Percentiles rank a stretch among this genome's conserved stretches.
phyloP scores from a whole-genome alignment of 1,140 invertebrate species.

The Leptoteleia sp. region DNA sequence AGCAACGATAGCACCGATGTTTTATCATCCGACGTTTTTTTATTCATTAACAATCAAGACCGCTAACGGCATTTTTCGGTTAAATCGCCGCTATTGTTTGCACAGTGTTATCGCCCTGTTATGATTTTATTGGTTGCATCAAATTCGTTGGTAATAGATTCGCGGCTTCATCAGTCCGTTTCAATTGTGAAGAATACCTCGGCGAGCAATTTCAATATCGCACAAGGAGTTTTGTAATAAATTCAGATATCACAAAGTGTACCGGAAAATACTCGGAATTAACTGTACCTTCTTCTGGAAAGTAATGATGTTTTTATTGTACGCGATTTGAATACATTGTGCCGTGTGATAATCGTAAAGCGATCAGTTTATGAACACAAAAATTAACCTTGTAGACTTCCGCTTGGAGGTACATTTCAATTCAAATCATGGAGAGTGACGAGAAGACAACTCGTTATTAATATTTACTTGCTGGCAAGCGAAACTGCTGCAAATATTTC shows the following conservation, averaged over 20 bases:
- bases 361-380: conserved; percentile 15
- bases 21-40: conserved; percentile 57
- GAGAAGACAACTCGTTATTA: not conserved
- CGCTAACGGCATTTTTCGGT: too few relatives aligned
- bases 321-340: conserved; percentile 7
- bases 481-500: too few relatives aligned
- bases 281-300: conserved; percentile 1
- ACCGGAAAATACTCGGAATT: too few relatives aligned
- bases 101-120: not conserved
- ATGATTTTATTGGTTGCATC: not conserved
- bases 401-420: conserved; percentile 6
- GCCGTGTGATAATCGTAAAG: conserved; percentile 2
- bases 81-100: too few relatives aligned
- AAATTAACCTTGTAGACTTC: conserved; percentile 24
- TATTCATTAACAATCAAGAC: too few relatives aligned
- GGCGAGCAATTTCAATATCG: too few relatives aligned
- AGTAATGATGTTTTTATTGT: conserved; percentile 23
- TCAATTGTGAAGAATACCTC: too few relatives aligned
- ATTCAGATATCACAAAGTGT: too few relatives aligned
- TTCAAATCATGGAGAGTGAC: not conserved
- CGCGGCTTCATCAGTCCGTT: not conserved
- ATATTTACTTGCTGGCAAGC: too few relatives aligned
- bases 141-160: not conserved
- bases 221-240: too few relatives aligned
- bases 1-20: conserved; percentile 47